These are phyloP conservation scores for Caenorhabditis brenneri DNA, from an alignment of 1,140 invertebrate genomes.

Conservation along the genomic window DNA sequence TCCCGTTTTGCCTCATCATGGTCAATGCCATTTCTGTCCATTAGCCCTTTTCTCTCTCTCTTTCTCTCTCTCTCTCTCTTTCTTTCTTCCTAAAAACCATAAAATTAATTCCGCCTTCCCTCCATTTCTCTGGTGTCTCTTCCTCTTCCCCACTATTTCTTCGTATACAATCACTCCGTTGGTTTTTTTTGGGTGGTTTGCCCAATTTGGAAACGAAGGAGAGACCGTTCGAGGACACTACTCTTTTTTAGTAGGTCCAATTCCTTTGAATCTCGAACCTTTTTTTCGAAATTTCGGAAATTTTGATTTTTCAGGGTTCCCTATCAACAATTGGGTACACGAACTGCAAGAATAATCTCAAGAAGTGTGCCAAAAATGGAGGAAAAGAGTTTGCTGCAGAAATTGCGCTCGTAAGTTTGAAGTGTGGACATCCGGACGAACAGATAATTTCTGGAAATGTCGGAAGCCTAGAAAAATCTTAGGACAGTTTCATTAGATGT, in stretches of 20 bases:
- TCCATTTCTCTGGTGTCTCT: too few species aligned
- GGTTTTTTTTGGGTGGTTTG: conserved; percentile 18
- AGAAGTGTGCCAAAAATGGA: conserved; percentile 48
- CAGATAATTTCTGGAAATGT: too few species aligned
- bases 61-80: not conserved
- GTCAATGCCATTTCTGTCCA: conserved; percentile 37
- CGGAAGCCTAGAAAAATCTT: too few species aligned
- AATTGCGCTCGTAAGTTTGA: conserved; percentile 28
- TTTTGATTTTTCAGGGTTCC: too few species aligned
- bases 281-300: not conserved
- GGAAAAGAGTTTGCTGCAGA: conserved; percentile 50
- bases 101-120: conserved; percentile 35
- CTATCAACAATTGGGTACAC: too few species aligned
- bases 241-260: too few species aligned
- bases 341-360: conserved; percentile 1
- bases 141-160: not conserved
- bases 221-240: conserved; percentile 11
- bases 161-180: not conserved
- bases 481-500: too few species aligned
- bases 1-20: not conserved
- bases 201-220: too few species aligned
- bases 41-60: not conserved
- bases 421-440: too few species aligned
- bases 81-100: not conserved
- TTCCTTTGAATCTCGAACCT: not conserved